Evolutionary conservation across 2,113 vertebrate species (phyloP), one percentile per base, ranked within the genome.

Genomic region (Psilopogon haemacephalus): DNA sequence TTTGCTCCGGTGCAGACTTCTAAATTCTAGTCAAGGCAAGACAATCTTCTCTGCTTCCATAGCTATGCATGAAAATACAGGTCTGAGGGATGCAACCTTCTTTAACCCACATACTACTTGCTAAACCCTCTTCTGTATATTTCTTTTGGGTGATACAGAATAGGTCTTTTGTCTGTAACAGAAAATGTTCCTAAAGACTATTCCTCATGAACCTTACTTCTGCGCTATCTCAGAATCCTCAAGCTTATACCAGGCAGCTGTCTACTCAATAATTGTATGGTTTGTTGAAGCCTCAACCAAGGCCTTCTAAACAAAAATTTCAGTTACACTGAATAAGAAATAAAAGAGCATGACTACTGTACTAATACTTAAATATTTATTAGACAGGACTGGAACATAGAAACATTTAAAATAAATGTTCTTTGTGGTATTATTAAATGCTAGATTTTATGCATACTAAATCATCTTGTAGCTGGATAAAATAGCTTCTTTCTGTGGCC

Each of bases 301-400:
- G 2, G 3, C 7, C 10, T 65, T 37, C 71, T 63, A 87, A 94
- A 75, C 46, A 80, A 95, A 91, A 70, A 64, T 27, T 72, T 86
- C 48, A 59, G 33, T 26, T 54, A 12, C 33, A 46, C 21, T n/a
- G 17, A 75, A 9, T 30, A 82, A 76, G 40, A 95, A 86, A 87
- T 27, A 80, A 85, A 94, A 72, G 30, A 94, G 28, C 38, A 73
- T 80, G 62, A 87, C 60, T 82, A 88, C 62, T 87, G 37, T 70
- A 55, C n/a, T 55, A 84, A 72, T 42, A 82, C 42, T 95, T 85
- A 90, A 95, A 91, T 96, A 96, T 95, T 95, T 95, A 96, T 95
- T 89, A 92, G 87, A 89, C 59, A 88, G 42, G 90, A 94, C 42
- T 71, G 38, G 46, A 95, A 94, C 62, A 92, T 38, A 24, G 59